Evolutionary conservation across 2,888 invertebrate genomes (phyloP), one percentile per base, ranked within the genome.

Genomic region (Mylabris sibirica): DNA sequence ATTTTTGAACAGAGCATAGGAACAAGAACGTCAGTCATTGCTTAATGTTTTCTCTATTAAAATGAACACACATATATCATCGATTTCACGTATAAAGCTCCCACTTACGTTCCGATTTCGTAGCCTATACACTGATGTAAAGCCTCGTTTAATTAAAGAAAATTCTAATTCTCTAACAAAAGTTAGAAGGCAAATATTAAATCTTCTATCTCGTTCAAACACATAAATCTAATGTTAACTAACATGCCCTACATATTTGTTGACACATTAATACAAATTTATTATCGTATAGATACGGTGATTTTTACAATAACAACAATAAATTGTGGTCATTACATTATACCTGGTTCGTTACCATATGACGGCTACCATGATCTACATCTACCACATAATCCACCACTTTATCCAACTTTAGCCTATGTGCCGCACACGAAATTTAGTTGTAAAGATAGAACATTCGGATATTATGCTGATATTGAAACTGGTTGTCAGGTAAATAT

Each of bases 391-490:
- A 77, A 86, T 65, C 89, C 89, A 0, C 89, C 89, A 0, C 83
- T 89, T 3, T 84, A 89, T 78, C 89, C 89, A 0, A 87, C 87
- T 17, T 84, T 87, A 66, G 78, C 81, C 8, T 80, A 75, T 61
- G 81, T 75, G 74, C 89, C 75, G 78, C 85, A 20, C 74, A 89
- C 90, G 6, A 85, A 87, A 69, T 92, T 92, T 81, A 87, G 90
- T 1, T 92, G 92, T 74, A 80, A 85, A 26, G 90, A 89, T 30
- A 86, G 89, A 44, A 85, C 86, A 4, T 83, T 90, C 0, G 92
- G 92, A 0, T 92, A 92, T 81, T 92, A 92, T 77, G 92, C 92
- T 0, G 92, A 92, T 77, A 85, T 92, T 61, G 90, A 91, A 70
- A 90, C 91, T 5, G 91, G 90, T 59, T 92, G 92, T 78, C 91